Conservation (phyloP, 2,888 invertebrate species). For the Anthophora plumipes region DNA sequence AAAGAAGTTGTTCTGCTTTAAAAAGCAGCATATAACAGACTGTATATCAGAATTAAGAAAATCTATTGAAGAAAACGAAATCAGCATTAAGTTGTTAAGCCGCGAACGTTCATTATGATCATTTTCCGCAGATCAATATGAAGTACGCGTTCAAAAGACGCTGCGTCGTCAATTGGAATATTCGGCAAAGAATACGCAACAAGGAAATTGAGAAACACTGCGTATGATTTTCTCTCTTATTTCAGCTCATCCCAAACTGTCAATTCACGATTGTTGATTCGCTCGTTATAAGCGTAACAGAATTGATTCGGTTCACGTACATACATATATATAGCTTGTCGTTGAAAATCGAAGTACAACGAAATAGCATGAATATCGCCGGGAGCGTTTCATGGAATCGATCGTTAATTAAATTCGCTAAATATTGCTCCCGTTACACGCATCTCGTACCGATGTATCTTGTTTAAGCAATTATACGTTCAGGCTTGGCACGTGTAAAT, state of each 20-base stretch:
- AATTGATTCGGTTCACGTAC: not conserved
- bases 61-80: no score
- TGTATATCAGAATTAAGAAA: no score
- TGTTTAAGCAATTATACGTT: not conserved
- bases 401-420: conserved; percentile 30
- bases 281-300: not conserved
- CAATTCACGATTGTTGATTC: conserved; percentile 3
- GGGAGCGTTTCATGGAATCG: not conserved
- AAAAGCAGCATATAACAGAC: no score
- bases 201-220: not conserved
- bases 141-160: no score
- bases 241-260: not conserved
- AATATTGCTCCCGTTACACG: not conserved
- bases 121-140: no score
- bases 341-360: conserved; percentile 2
- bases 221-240: not conserved
- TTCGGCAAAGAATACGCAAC: not conserved
- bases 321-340: not conserved
- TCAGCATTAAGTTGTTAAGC: no score
- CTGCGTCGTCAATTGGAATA: not conserved
- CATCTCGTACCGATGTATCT: not conserved
- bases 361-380: not conserved
- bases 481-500: not conserved
- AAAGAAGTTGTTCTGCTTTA: no score
- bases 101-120: not conserved